Percentiles rank a stretch among this genome's conserved stretches.
These are phyloP conservation scores for Threskiornis aethiopicus DNA, from an alignment of 2,797 vertebrate species.

Conservation along the genomic window DNA sequence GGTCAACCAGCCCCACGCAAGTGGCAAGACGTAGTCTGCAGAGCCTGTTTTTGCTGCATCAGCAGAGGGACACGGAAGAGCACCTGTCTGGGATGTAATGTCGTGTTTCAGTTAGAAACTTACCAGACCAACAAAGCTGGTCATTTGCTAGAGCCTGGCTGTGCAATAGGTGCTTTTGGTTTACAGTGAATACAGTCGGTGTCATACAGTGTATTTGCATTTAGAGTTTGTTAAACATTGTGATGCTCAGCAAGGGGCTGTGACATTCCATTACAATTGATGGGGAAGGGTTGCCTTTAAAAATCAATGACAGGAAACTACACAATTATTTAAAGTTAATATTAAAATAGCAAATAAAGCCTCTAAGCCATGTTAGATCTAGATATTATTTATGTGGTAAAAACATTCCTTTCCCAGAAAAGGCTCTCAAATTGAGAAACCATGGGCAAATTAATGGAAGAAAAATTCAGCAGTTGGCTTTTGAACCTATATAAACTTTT, in stretches of 20 bases:
- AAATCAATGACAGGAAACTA: not conserved
- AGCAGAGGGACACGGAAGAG: not conserved
- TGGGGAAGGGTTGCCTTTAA: not conserved
- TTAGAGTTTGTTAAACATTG: not conserved
- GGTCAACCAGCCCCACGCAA: not conserved
- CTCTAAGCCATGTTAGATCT: rapidly evolving
- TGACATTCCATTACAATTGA: not conserved
- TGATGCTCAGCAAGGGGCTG: not conserved
- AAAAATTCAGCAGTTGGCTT: not conserved
- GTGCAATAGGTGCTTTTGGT: not conserved
- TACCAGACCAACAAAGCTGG: not conserved
- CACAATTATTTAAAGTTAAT: not conserved
- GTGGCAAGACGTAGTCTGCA: not conserved
- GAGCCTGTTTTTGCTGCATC: not conserved
- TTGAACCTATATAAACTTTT: not conserved
- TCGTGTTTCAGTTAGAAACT: not conserved
- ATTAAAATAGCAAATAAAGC: not conserved
- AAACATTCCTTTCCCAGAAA: not conserved
- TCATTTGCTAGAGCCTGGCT: not conserved
- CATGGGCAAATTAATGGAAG: not conserved
- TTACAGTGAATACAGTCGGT: not conserved
- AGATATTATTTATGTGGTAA: not conserved
- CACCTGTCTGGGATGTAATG: not conserved
- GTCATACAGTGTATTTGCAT: not conserved
- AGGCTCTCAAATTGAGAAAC: not conserved